Conservation (phyloP, 1,140 invertebrate genomes). For the Delia radicum region DNA sequence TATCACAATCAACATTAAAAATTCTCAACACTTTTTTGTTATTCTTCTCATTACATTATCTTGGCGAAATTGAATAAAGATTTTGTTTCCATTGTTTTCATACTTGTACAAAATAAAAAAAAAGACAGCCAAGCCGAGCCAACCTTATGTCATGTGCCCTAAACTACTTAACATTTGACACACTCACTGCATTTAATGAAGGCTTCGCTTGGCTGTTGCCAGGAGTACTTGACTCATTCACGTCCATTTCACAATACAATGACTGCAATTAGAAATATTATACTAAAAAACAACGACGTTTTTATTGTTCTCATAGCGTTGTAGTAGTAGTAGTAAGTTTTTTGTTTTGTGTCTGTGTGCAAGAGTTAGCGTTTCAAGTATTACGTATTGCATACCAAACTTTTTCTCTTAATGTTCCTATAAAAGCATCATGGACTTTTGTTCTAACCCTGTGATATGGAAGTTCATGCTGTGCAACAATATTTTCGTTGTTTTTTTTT, state of each 20-base stretch:
- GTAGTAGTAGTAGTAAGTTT: neutral
- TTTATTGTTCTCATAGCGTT: neutral
- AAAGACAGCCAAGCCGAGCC: neutral
- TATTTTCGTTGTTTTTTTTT: neutral
- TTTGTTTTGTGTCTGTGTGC: neutral
- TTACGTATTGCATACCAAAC: neutral
- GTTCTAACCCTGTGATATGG: neutral
- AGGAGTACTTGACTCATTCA: constrained; percentile 14
- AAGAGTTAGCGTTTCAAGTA: neutral
- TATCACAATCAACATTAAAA: neutral
- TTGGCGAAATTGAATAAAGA: neutral
- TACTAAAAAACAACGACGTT: neutral
- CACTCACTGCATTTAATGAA: constrained; percentile 19
- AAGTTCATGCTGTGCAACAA: neutral
- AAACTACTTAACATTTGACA: constrained; percentile 20
- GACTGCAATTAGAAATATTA: constrained; percentile 9
- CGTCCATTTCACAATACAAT: constrained; percentile 20
- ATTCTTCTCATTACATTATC: neutral
- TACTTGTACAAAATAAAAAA: neutral
- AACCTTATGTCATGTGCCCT: constrained; percentile 1
- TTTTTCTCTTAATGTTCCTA: neutral
- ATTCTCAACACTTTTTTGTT: neutral
- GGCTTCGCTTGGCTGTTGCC: constrained; percentile 5
- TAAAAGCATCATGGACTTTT: neutral
- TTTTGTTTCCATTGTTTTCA: neutral